Evolutionary conservation across 2,113 vertebrate genomes (phyloP), one percentile per base, ranked within the genome.

Genomic region (Bos javanicus): DNA sequence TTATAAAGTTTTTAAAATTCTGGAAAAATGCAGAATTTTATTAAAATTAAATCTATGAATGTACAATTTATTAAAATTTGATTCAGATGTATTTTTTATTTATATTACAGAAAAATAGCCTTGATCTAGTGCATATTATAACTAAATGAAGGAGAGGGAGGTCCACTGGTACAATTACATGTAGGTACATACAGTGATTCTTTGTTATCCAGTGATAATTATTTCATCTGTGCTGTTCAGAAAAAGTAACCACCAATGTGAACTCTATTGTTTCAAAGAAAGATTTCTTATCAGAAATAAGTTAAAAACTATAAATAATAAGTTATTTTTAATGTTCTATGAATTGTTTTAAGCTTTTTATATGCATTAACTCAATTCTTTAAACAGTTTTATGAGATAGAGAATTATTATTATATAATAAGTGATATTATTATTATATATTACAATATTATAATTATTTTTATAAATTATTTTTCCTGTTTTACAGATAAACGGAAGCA

Each of bases 191-290:
- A 84, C 48, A 91, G 33, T 95, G 59, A 50, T 85, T 94, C 89
- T 97, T 92, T 97, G 59, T 89, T 87, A 56, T 10, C 25, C 50
- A 74, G 67, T 89, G 59, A 91, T 93, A 90, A 91, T 95, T 93
- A 91, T 80, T 93, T 97, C 89, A 97, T 95, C 86, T 87, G 50
- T 95, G 33, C 12, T 89, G 2, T 88, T 94, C 36, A 80, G 36
- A 86, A 59, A 95, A 95, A 92, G 52, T 91, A 71, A 56, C 28
- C 26, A 90, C 23, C 54, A 81, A 1, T 91, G 82, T 89, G 86
- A 92, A 78, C 26, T 46, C 26, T 36, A 0, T 78, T 95, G 36
- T 90, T 95, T 82, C 59, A 83, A 85, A 80, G 33, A 50, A 76
- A 95, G 36, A 97, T 9, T 86, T 92, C 56, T 39, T 86, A 56